Base-by-base conservation (phyloP, 2,797 vertebrate genomes). In the Holocentrus rufus region DNA sequence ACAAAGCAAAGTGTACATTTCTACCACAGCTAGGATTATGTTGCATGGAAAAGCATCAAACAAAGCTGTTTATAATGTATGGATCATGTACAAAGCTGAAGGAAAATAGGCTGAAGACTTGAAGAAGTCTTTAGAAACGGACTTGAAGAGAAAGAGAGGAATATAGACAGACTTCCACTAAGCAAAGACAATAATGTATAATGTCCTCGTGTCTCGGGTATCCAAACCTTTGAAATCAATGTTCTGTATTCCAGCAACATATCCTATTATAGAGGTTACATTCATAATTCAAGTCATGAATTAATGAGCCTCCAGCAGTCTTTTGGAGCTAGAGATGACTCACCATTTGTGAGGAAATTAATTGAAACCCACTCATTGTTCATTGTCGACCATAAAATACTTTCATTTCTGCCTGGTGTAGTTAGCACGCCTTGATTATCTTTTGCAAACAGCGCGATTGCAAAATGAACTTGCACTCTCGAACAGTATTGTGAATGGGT, bases 271-370 rank as follows among this genome's bases (percentile, higher is more conserved):
- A 67, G 52, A 22, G 46, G 69, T 68, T 76, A 67, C 66, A 85
- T 91, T 89, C 73, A 86, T 90, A 86, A 91, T 88, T 86, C 78
- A 80, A 65, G 44, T 57, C 69, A 60, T 50, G 54, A 85, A 83
- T 90, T 84, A 83, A 64, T 83, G 72, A 78, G 79, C 80, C 75
- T 83, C 54, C 54, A 83, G 83, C 74, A 27, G 50, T 77, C 81
- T 74, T 82, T 80, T 81, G 82, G 65, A 74, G 50, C 67, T 69
- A 13, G n/a, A 85, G 85, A 89, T 89, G 80, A 86, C 60, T 89
- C 69, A 65, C 71, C 67, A 77, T 83, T 83, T 81, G 50, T 79
- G 56, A 70, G 62, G 79, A 69, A 85, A 79, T 76, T 72, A 85
- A 91, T 83, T 84, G 73, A 88, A 84, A 72, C 27, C 69, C n/a